These are phyloP conservation scores for Threskiornis aethiopicus DNA, from an alignment of 2,797 vertebrate species.

Conservation along the genomic window DNA sequence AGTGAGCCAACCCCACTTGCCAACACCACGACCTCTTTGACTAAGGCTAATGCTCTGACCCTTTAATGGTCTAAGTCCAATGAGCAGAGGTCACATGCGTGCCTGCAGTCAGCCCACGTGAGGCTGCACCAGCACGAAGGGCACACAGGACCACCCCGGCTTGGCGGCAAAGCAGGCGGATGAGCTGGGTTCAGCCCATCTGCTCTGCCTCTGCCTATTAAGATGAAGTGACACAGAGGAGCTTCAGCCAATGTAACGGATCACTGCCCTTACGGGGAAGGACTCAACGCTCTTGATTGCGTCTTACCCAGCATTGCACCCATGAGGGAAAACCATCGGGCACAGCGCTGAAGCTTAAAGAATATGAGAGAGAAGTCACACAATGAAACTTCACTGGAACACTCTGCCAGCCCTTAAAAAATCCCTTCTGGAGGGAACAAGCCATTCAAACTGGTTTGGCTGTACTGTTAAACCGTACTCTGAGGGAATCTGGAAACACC, in stretches of 20 bases:
- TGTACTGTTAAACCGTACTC: background rate
- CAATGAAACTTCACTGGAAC: background rate
- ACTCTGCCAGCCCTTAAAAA: background rate
- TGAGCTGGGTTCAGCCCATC: background rate
- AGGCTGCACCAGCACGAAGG: accelerated
- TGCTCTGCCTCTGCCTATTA: background rate
- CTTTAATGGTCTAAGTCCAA: too few species aligned
- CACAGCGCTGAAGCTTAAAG: background rate
- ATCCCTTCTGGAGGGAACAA: background rate
- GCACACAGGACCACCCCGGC: background rate
- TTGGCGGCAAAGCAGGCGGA: accelerated
- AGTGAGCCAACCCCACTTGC: background rate
- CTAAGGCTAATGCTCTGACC: background rate
- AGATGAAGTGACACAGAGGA: background rate
- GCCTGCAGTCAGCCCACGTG: background rate
- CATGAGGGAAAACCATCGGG: background rate
- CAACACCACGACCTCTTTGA: background rate
- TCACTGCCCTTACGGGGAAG: background rate
- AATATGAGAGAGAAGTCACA: background rate
- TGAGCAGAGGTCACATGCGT: accelerated
- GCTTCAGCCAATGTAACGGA: background rate
- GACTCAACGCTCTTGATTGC: background rate
- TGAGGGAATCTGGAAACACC: background rate
- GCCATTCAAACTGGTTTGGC: background rate
- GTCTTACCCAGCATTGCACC: background rate